A percentile compares a stretch with the other conserved stretches of the same genome.
These are phyloP conservation scores for Syrphus vitripennis DNA, from an alignment of 2,888 invertebrate species.

Conservation along the genomic window DNA sequence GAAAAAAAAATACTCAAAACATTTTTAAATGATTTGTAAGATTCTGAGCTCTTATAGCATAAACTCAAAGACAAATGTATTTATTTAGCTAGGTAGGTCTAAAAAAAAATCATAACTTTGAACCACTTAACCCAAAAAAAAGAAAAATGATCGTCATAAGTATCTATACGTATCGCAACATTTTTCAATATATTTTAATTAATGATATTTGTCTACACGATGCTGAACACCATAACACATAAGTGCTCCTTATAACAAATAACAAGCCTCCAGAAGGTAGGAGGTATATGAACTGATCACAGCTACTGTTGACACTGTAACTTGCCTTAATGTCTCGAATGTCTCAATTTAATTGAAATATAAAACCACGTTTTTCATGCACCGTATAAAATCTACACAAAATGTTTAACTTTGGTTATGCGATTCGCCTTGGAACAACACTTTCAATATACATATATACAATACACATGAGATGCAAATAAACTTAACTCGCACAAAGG, in stretches of 20 bases:
- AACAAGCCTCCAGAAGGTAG: background rate
- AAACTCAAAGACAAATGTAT: background rate
- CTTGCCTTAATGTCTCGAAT: slow-evolving; percentile 14
- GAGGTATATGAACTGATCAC: background rate
- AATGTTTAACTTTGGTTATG: background rate
- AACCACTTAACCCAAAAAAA: background rate
- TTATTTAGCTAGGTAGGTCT: background rate
- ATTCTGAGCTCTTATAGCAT: background rate
- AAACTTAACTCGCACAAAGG: slow-evolving; percentile 12
- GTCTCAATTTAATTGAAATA: slow-evolving; percentile 32
- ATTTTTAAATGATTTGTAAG: background rate
- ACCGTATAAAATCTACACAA: background rate
- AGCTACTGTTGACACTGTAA: slow-evolving; percentile 22
- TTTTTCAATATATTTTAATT: slow-evolving; percentile 10
- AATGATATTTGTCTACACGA: slow-evolving; percentile 9
- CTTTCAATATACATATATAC: slow-evolving; percentile 6
- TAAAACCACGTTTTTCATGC: slow-evolving; percentile 30
- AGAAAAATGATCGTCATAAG: slow-evolving; percentile 58
- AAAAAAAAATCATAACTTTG: background rate
- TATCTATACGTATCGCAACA: slow-evolving; percentile 41
- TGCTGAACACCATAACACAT: background rate
- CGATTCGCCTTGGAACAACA: background rate
- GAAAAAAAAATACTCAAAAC: too few relatives aligned
- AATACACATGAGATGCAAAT: background rate
- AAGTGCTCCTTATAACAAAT: background rate